Conservation (phyloP, 2,113 vertebrate genomes). For the Euleptes europaea region DNA sequence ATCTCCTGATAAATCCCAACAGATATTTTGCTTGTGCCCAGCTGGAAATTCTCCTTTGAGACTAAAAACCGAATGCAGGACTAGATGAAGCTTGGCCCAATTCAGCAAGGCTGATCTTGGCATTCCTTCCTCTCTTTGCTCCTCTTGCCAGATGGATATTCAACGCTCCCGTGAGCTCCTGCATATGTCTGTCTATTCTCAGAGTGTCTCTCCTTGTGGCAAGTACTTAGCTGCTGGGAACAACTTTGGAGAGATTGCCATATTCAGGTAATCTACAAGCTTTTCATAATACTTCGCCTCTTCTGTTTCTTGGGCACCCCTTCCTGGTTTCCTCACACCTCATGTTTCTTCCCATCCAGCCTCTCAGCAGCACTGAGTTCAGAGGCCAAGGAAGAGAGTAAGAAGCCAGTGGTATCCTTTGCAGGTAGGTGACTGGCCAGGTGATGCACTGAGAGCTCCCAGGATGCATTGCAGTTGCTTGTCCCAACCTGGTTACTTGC, state of each 20-base stretch:
- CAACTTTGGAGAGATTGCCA: slow-evolving; percentile 86
- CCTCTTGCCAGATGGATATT: slow-evolving; percentile 55
- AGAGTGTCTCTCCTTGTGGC: slow-evolving; percentile 88
- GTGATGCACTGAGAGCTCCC: not conserved
- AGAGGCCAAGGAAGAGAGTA: slow-evolving; percentile 79
- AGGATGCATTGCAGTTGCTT: not conserved
- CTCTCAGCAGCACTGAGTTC: slow-evolving; percentile 86
- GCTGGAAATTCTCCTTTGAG: not conserved
- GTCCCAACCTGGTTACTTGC: too few species aligned
- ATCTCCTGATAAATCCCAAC: fast-evolving
- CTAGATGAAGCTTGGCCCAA: not conserved
- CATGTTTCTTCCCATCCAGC: slow-evolving; percentile 58
- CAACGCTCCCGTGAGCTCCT: slow-evolving; percentile 76
- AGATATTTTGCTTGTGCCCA: not conserved
- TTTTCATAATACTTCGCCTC: not conserved
- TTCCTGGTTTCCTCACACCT: not conserved
- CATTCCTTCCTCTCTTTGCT: not conserved
- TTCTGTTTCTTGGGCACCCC: not conserved
- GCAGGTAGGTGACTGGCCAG: slow-evolving; percentile 72
- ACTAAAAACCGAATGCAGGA: not conserved
- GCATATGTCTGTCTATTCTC: slow-evolving; percentile 90
- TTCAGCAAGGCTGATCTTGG: not conserved
- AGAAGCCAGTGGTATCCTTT: slow-evolving; percentile 83
- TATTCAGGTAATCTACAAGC: slow-evolving; percentile 82
- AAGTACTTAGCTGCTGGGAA: slow-evolving; percentile 87